Evolutionary conservation across 2,113 vertebrate genomes (phyloP).

Genomic region (Nerophis lumbriciformis): DNA sequence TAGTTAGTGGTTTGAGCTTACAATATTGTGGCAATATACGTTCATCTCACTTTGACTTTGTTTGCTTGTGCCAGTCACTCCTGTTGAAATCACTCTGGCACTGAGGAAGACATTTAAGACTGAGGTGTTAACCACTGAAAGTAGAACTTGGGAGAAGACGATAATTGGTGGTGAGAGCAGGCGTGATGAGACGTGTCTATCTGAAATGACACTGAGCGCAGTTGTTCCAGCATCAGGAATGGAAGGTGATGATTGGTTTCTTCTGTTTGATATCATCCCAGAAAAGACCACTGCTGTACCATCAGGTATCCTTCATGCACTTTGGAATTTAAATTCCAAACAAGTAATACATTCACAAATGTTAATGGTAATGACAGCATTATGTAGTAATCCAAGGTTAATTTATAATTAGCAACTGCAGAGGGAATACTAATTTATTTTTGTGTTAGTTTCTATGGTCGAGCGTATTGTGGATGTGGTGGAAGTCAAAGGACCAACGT

Average conservation of each 20-base stretch:
- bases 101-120: constrained; percentile 22
- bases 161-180: constrained; percentile 37
- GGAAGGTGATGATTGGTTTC: constrained; percentile 50
- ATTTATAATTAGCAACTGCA: not conserved
- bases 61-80: constrained; percentile 34
- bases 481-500: constrained; percentile 19
- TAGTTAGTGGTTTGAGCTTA: not conserved
- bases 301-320: constrained; percentile 40
- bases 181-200: constrained; percentile 28
- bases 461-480: constrained; percentile 12
- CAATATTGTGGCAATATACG: not conserved
- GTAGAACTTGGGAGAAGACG: constrained; percentile 29
- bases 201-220: constrained; percentile 30
- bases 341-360: not conserved
- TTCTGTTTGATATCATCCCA: constrained; percentile 25
- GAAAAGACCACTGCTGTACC: constrained; percentile 25
- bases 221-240: constrained; percentile 13
- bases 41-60: constrained; percentile 13
- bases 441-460: constrained; percentile 30
- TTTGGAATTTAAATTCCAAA: not conserved
- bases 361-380: not conserved
- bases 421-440: constrained; percentile 1
- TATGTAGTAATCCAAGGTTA: not conserved
- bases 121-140: constrained; percentile 35
- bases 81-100: constrained; percentile 26